Evolutionary conservation across 2,113 vertebrate species (phyloP).

Genomic region (Recurvirostra avosetta): DNA sequence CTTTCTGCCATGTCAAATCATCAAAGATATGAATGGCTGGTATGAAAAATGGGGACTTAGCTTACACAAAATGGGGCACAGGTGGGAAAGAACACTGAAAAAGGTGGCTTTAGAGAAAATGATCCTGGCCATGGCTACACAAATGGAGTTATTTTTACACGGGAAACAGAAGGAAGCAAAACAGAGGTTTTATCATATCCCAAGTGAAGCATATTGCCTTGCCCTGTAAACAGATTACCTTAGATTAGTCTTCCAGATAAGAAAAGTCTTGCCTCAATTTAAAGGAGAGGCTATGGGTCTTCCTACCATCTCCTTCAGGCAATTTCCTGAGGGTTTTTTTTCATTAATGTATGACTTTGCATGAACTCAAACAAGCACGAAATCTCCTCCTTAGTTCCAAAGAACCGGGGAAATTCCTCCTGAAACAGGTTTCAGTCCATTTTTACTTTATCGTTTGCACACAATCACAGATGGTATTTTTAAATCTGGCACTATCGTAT

Average conservation of each 20-base stretch:
- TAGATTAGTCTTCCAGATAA: background rate
- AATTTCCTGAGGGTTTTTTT: background rate
- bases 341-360: background rate
- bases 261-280: background rate
- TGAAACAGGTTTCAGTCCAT: background rate
- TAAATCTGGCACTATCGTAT: background rate
- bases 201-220: background rate
- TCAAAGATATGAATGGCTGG: background rate
- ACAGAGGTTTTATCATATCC: rapidly evolving
- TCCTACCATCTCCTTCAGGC: background rate
- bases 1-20: background rate
- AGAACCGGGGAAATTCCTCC: background rate
- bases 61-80: background rate
- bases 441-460: background rate
- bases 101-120: background rate
- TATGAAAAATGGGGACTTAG: background rate
- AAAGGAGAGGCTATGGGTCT: background rate
- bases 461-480: background rate
- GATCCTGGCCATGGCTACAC: background rate
- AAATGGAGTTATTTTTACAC: background rate
- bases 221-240: background rate
- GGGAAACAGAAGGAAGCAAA: background rate
- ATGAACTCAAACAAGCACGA: background rate
- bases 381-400: background rate
- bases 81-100: background rate